Percentiles rank a stretch among this genome's conserved stretches.
phyloP scores from a whole-genome alignment of 1,140 invertebrate genomes.

The Tachypleus tridentatus region DNA sequence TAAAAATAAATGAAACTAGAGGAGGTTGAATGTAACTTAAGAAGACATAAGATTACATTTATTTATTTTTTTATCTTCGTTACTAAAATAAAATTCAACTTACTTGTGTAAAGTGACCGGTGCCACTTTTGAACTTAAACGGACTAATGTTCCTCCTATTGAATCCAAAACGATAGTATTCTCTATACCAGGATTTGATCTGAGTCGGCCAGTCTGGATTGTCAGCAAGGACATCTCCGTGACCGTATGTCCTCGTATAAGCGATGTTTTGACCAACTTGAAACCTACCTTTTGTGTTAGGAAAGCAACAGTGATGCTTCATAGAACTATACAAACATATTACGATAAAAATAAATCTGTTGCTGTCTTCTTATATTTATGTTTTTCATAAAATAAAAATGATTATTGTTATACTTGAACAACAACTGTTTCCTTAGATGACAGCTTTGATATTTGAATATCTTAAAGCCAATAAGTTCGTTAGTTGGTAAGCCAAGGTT shows the following conservation, averaged over 20 bases:
- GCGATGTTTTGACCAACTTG: conserved; percentile 70
- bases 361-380: neutral
- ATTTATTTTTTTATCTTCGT: too few relatives aligned
- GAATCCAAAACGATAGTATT: conserved; percentile 48
- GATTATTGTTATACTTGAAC: neutral
- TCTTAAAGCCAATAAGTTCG: too few relatives aligned
- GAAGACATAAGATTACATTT: too few relatives aligned
- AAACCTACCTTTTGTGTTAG: conserved; percentile 45
- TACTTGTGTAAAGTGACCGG: conserved; percentile 72
- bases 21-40: too few relatives aligned
- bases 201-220: conserved; percentile 49
- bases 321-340: too few relatives aligned
- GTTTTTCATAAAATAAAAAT: conserved; percentile 2
- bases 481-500: too few relatives aligned
- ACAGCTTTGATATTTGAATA: too few relatives aligned
- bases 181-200: conserved; percentile 65
- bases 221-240: conserved; percentile 42
- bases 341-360: too few relatives aligned
- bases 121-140: conserved; percentile 44
- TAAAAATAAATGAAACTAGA: too few relatives aligned
- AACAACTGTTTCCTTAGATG: too few relatives aligned
- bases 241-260: conserved; percentile 57
- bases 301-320: too few relatives aligned
- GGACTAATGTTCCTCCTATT: conserved; percentile 39
- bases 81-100: neutral